These are phyloP conservation scores for Lepilemur septentrionalis DNA, from an alignment of 2,797 vertebrate genomes.

Conservation along the genomic window DNA sequence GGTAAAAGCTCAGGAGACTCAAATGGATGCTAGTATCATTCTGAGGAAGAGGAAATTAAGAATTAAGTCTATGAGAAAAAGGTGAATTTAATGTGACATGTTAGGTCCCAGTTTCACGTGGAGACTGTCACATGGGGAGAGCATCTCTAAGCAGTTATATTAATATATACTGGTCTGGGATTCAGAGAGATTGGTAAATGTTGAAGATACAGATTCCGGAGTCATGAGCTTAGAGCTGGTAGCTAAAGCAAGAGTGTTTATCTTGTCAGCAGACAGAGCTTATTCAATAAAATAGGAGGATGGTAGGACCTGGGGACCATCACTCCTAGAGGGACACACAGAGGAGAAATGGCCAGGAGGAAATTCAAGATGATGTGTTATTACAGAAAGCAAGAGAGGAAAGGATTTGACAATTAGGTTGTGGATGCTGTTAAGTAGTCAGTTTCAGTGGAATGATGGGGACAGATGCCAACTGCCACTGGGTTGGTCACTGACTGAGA, in stretches of 20 bases:
- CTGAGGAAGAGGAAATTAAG: constrained; percentile 10
- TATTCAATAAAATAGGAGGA: background rate
- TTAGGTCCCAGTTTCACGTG: background rate
- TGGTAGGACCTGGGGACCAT: background rate
- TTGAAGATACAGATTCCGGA: background rate
- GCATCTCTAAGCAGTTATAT: background rate
- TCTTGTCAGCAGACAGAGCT: background rate
- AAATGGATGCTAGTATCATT: background rate
- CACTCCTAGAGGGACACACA: background rate
- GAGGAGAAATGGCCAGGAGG: background rate
- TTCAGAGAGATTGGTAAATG: background rate
- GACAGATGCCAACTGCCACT: background rate
- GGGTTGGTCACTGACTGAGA: background rate
- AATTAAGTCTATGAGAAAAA: background rate
- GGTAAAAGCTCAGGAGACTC: background rate
- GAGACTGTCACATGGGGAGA: background rate
- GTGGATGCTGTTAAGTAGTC: background rate
- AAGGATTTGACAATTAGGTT: background rate
- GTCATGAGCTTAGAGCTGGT: background rate
- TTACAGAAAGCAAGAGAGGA: background rate
- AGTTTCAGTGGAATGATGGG: background rate
- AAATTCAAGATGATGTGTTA: background rate
- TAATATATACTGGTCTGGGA: background rate
- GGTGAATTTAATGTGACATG: background rate
- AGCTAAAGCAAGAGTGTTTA: background rate